These are phyloP conservation scores for Drosophila ironensis DNA, from an alignment of 1,140 invertebrate species.

Conservation along the genomic window DNA sequence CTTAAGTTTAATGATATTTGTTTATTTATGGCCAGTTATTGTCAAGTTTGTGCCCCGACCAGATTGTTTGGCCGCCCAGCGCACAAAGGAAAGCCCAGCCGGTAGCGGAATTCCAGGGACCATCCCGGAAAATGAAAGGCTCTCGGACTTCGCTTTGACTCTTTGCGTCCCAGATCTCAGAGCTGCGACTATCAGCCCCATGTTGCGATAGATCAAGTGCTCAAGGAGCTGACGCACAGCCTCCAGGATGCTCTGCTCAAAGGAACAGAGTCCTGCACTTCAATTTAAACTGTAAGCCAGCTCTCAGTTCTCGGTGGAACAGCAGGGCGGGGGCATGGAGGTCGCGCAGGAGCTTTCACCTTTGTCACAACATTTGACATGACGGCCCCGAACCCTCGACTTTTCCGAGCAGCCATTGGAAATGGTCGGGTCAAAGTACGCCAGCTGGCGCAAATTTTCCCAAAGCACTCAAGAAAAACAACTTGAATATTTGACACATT, in stretches of 20 bases:
- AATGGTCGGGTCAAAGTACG: constrained; percentile 54
- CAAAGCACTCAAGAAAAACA: constrained; percentile 16
- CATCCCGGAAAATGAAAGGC: constrained; percentile 6
- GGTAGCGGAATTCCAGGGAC: background rate
- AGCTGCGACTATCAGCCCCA: constrained; percentile 22
- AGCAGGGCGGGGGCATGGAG: background rate
- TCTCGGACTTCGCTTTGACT: no score
- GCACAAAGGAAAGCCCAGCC: constrained; percentile 17
- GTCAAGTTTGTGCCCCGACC: constrained; percentile 42
- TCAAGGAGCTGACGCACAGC: constrained; percentile 30
- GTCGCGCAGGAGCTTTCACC: constrained; percentile 46
- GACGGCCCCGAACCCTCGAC: constrained; percentile 4
- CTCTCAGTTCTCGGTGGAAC: no score
- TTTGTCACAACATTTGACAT: constrained; percentile 72
- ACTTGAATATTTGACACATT: background rate
- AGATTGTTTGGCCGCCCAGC: constrained; percentile 11
- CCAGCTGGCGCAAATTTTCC: constrained; percentile 62
- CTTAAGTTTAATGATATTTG: constrained; percentile 73
- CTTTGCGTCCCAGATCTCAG: constrained; percentile 12
- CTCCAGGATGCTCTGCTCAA: constrained; percentile 23
- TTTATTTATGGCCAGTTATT: constrained; percentile 65
- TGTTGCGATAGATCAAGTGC: constrained; percentile 42
- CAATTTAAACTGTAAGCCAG: constrained; percentile 66
- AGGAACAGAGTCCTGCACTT: constrained; percentile 50
- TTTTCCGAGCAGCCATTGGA: constrained; percentile 34